Base-by-base conservation (phyloP, 2,113 vertebrate genomes). In the Glaucomys volans region DNA sequence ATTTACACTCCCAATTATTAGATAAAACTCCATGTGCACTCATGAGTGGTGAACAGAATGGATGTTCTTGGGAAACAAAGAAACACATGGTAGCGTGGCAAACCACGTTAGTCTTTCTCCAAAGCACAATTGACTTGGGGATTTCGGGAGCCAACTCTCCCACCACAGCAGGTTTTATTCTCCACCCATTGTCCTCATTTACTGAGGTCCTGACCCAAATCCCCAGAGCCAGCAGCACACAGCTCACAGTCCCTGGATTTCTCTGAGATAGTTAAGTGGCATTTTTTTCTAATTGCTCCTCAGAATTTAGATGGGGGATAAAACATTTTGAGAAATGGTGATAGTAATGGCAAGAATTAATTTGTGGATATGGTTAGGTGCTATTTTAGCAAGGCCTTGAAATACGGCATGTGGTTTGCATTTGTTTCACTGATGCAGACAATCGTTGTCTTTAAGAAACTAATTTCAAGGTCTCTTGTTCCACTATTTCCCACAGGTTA, bases 21-120 rank as follows among this genome's bases (percentile, higher is more conserved):
- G 92, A 89, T 80, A 76, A 97, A 96, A 93, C 96, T 93, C 77
- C 97, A 92, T 0, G 90, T 26, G 72, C 0, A 0, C 77, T 88
- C 75, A 47, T 0, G 1, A 91, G 75, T 14, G 62, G 84, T 2
- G 69, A 82, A 12, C 69, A 95, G 97, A 96, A 97, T 94, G 95
- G 52, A 98, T 93, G 82, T 54, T 94, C 87, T 66, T 44, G 0
- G 0, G 96, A 98, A 98, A 98, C 98, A 98, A 98, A 98, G 97
- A 91, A 98, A 97, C 97, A 97, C 97, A 77, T 82, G 95, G 95
- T 81, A 67, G 81, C 84, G 35, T 96, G 57, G 44, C 85, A 95
- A 96, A 89, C 91, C 97, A 10, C 22, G 35, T 94, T 54, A 62
- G 85, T 59, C 82, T 77, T 64, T 96, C 83, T 72, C n/a, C 13